These are phyloP conservation scores for Amphipyra berbera DNA, from an alignment of 2,888 invertebrate genomes.

Conservation along the genomic window DNA sequence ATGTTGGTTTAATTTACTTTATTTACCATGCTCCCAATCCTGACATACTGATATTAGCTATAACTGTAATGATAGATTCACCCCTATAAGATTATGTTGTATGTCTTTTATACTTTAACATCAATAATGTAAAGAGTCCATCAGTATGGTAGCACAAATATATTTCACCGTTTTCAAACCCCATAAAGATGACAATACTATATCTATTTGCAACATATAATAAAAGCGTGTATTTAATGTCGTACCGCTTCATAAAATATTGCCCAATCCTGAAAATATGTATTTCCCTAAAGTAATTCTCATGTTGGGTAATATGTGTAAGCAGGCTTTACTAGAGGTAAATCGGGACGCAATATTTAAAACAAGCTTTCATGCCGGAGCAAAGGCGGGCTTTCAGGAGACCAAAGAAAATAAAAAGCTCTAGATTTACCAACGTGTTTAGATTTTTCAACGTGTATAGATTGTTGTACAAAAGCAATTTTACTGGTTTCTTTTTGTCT, in stretches of 20 bases:
- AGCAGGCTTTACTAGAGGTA: conserved; percentile 77
- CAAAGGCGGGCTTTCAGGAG: conserved; percentile 78
- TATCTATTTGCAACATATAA: conserved; percentile 25
- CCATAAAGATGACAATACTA: not conserved
- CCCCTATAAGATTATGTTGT: too few species aligned
- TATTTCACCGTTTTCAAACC: not conserved
- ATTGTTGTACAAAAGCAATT: conserved; percentile 66
- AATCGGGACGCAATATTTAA: conserved; percentile 86
- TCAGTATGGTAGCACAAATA: too few species aligned
- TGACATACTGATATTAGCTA: too few species aligned
- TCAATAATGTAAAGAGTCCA: too few species aligned
- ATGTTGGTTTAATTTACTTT: too few species aligned
- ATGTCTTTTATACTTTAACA: too few species aligned
- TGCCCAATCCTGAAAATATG: conserved; percentile 66
- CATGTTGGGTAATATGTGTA: conserved; percentile 76
- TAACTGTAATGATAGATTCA: too few species aligned
- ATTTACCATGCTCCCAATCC: too few species aligned
- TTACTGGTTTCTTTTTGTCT: conserved; percentile 59
- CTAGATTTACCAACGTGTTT: conserved; percentile 74
- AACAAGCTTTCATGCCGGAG: conserved; percentile 80
- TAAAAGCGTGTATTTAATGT: conserved; percentile 40
- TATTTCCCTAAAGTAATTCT: conserved; percentile 75
- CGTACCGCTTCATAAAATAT: conserved; percentile 56
- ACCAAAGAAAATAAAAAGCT: conserved; percentile 78
- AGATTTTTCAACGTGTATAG: conserved; percentile 68